Evolutionary conservation across 2,888 invertebrate genomes (phyloP).

Genomic region (Pandemis corylana): DNA sequence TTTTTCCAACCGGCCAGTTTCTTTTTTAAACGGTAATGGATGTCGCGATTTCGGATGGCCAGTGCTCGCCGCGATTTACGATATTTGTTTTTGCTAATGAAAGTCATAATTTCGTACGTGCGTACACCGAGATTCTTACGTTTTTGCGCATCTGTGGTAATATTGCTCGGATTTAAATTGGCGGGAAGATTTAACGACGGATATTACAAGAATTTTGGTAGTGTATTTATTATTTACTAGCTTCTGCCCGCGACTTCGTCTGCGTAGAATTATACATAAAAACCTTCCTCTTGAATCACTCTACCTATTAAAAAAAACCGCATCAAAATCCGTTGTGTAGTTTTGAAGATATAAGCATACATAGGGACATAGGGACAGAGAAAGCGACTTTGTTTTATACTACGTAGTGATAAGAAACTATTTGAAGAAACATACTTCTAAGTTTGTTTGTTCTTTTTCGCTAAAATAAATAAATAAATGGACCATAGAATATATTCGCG

Average conservation of each 20-base stretch:
- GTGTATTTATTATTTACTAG: constrained; percentile 39
- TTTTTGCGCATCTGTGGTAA: constrained; percentile 43
- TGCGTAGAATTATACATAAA: too few species aligned
- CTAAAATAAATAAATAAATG: constrained; percentile 39
- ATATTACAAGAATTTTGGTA: constrained; percentile 32
- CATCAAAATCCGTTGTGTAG: too few species aligned
- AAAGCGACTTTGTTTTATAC: too few species aligned
- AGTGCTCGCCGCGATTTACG: constrained; percentile 75
- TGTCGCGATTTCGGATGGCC: constrained; percentile 70
- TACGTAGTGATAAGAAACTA: constrained; percentile 40
- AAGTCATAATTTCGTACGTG: constrained; percentile 57
- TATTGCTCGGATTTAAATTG: constrained; percentile 41
- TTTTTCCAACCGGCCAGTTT: constrained; percentile 59
- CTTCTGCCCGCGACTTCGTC: too few species aligned
- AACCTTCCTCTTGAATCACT: too few species aligned
- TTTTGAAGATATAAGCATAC: too few species aligned
- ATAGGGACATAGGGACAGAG: too few species aligned
- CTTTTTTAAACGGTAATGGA: constrained; percentile 69
- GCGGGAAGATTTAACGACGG: constrained; percentile 18
- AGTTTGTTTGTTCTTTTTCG: constrained; percentile 26
- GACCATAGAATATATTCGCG: constrained; percentile 37
- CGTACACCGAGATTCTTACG: constrained; percentile 46
- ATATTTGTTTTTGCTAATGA: constrained; percentile 75
- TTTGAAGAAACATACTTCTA: constrained; percentile 30
- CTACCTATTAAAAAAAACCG: too few species aligned